A percentile compares a stretch with the other conserved stretches of the same genome.
These are phyloP conservation scores for Drosophila sproati DNA, from an alignment of 1,140 invertebrate species.

Conservation along the genomic window DNA sequence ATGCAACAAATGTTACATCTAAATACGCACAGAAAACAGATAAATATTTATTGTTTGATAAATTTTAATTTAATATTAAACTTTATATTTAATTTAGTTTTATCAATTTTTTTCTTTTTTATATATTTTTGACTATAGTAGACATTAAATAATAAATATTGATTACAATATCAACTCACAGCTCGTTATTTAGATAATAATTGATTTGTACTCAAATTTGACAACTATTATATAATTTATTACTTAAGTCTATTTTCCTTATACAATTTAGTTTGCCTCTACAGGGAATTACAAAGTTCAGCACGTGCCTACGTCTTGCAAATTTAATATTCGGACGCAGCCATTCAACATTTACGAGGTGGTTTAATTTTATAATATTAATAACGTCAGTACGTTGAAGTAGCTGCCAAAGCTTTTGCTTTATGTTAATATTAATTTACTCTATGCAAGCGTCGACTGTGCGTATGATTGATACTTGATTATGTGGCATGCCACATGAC, in stretches of 20 bases:
- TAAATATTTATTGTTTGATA: too few relatives aligned
- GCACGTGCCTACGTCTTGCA: too few relatives aligned
- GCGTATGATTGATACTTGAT: slow-evolving; percentile 63
- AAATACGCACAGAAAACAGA: too few relatives aligned
- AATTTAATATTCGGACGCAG: slow-evolving; percentile 54
- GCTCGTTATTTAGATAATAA: too few relatives aligned
- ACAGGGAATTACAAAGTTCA: slow-evolving; percentile 16
- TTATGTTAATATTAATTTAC: slow-evolving; percentile 45
- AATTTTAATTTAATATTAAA: background rate
- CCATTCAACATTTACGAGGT: slow-evolving; percentile 45
- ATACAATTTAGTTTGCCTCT: background rate
- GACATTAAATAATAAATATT: too few relatives aligned
- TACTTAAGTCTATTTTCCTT: background rate
- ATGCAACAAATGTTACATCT: too few relatives aligned
- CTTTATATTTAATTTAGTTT: background rate
- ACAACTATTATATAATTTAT: too few relatives aligned
- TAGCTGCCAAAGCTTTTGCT: slow-evolving; percentile 25
- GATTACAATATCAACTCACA: too few relatives aligned
- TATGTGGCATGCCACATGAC: slow-evolving; percentile 7
- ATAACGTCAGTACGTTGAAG: slow-evolving; percentile 25
- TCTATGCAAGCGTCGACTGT: slow-evolving; percentile 16
- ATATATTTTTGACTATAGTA: background rate
- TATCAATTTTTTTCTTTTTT: background rate
- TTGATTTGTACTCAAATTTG: too few relatives aligned
- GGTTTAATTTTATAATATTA: slow-evolving; percentile 46